Evolutionary conservation across 1,140 invertebrate genomes (phyloP), one percentile per base, ranked within the genome.

Genomic region (Oedothorax gibbosus): DNA sequence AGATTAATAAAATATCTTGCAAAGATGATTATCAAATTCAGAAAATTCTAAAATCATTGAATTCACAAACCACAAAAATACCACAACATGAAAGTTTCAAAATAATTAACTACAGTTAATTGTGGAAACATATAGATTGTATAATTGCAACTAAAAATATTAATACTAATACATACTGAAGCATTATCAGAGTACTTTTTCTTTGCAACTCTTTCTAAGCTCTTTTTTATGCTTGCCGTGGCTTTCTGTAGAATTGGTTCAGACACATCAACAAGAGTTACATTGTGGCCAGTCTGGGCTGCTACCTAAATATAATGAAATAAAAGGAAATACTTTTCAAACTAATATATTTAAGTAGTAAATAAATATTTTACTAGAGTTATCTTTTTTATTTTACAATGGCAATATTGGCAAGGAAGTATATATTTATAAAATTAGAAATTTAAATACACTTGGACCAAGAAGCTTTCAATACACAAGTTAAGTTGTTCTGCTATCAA

Each of bases 211-310:
- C 95, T 91, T 64, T 91, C 90, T 9, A 97, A 89, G 89, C 93
- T 96, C 73, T 90, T 93, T 76, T 92, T 88, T 76, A 97, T 96
- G 50, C 91, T 92, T 11, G 91, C 90, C 87, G 93, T 90, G 1
- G 95, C 92, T 89, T 96, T 95, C 64, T 93, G 90, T 6, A 97
- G 89, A 56, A 94, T 89, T 66, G 94, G 92, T 49, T 93, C 90
- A 75, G 93, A 93, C 8, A 95, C 88, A 88, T 97, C 96, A 11
- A 96, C 93, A 7, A 97, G 88, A 9, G 92, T 93, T 0, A 96
- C 95, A 88, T 93, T 92, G 88, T 95, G 93, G 3, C 95, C 95
- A 64, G 93, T 93, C 90, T 94, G 92, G 21, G 95, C 95, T 87
- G 94, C 93, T 77, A 96, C 94, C 94, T 96, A 88, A 2, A 35